phyloP scores from a whole-genome alignment of 2,888 invertebrate genomes.

The Epistrophe grossulariae region DNA sequence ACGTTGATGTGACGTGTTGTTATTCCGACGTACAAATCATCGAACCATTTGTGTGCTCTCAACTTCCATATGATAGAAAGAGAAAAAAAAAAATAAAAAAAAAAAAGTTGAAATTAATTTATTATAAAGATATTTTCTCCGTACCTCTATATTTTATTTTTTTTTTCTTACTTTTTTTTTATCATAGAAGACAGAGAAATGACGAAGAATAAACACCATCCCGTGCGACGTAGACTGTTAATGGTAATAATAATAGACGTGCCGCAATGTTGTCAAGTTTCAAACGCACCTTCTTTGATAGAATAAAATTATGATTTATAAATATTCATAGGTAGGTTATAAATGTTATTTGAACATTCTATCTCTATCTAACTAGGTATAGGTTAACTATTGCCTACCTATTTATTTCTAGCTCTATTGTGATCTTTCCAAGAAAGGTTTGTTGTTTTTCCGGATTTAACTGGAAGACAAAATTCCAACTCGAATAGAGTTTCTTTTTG shows the following conservation, averaged over 20 bases:
- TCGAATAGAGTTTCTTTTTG: constrained; percentile 20
- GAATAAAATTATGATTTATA: constrained; percentile 39
- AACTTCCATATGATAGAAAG: constrained; percentile 29
- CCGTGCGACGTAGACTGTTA: constrained; percentile 20
- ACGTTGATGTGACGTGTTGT: constrained; percentile 76
- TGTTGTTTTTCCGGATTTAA: constrained; percentile 53
- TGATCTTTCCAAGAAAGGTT: constrained; percentile 45
- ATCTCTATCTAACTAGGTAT: neutral
- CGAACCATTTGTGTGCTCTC: constrained; percentile 58
- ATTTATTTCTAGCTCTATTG: constrained; percentile 26
- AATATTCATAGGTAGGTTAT: constrained; percentile 9
- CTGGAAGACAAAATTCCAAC: constrained; percentile 31
- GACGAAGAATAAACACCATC: constrained; percentile 44
- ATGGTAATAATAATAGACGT: constrained; percentile 49
- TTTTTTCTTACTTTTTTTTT: constrained; percentile 12
- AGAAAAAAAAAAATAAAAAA: constrained; percentile 51
- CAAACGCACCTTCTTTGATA: constrained; percentile 37
- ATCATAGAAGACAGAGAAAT: constrained; percentile 53
- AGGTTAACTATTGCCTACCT: too few species aligned
- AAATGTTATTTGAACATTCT: neutral
- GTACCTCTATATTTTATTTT: neutral
- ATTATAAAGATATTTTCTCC: constrained; percentile 44
- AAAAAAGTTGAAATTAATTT: constrained; percentile 47
- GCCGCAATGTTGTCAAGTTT: constrained; percentile 68
- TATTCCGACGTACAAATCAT: constrained; percentile 71